Percentiles rank a stretch among this genome's conserved stretches.
phyloP scores from a whole-genome alignment of 2,888 invertebrate species.

The Choreutis nemorana region DNA sequence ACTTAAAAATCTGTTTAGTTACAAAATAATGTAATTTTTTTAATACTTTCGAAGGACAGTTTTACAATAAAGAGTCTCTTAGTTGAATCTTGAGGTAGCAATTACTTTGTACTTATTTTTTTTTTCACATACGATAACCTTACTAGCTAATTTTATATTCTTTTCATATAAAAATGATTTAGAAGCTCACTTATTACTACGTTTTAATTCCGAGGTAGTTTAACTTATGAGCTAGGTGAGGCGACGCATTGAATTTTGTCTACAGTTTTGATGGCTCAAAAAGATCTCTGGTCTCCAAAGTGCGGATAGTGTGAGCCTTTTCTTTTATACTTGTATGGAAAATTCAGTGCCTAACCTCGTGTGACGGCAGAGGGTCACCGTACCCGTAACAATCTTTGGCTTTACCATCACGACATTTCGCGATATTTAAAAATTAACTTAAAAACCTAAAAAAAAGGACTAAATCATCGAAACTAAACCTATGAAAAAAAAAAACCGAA shows the following conservation, averaged over 20 bases:
- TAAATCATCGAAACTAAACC: constrained; percentile 26
- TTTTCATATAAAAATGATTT: constrained; percentile 63
- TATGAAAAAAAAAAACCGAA: constrained; percentile 26
- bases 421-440: constrained; percentile 37
- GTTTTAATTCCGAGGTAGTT: constrained; percentile 63
- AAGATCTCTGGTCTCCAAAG: constrained; percentile 2
- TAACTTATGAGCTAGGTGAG: constrained; percentile 47
- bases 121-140: constrained; percentile 41
- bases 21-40: constrained; percentile 19
- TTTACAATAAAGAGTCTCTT: constrained; percentile 29
- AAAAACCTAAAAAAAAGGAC: constrained; percentile 18
- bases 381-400: constrained; percentile 68
- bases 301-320: too few species aligned
- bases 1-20: constrained; percentile 17
- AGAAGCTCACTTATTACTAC: constrained; percentile 54
- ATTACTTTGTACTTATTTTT: constrained; percentile 60
- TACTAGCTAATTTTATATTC: constrained; percentile 46
- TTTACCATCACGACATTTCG: constrained; percentile 66
- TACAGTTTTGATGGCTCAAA: constrained; percentile 8
- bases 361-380: constrained; percentile 68
- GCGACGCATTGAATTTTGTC: constrained; percentile 34
- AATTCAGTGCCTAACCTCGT: constrained; percentile 32
- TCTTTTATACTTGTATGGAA: constrained; percentile 30
- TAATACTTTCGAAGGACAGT: constrained; percentile 27
- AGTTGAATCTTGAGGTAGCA: constrained; percentile 65